Evolutionary conservation across 2,888 invertebrate species (phyloP).

Genomic region (Phortica magna): DNA sequence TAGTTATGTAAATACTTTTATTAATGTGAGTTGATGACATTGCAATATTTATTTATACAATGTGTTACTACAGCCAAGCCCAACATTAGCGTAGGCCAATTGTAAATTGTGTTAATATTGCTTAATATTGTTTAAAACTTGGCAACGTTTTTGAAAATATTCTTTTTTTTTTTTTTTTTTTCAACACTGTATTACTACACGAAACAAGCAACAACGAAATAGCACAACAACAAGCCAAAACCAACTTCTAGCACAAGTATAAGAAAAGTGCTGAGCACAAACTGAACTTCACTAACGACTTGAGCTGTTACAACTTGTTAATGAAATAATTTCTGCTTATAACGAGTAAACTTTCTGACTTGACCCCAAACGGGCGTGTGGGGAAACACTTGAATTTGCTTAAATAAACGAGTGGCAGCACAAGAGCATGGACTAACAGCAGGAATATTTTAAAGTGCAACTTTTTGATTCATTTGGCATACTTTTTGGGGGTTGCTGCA

Average conservation of each 20-base stretch:
- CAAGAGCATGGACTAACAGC: constrained; percentile 33
- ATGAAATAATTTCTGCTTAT: constrained; percentile 64
- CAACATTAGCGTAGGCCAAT: too few relatives aligned
- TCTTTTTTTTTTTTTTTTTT: too few relatives aligned
- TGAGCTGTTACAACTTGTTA: constrained; percentile 53
- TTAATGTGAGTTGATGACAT: too few relatives aligned
- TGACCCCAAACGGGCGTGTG: background rate
- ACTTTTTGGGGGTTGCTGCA: background rate
- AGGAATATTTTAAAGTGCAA: constrained; percentile 51
- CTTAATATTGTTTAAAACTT: too few relatives aligned
- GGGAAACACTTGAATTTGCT: background rate
- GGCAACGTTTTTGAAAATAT: too few relatives aligned
- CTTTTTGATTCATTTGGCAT: constrained; percentile 43
- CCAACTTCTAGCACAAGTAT: background rate
- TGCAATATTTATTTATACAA: too few relatives aligned
- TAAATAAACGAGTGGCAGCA: constrained; percentile 41
- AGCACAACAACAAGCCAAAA: background rate
- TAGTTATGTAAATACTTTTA: background rate
- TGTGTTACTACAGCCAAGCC: too few relatives aligned
- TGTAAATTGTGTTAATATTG: too few relatives aligned
- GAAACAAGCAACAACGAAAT: background rate
- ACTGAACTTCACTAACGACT: constrained; percentile 45
- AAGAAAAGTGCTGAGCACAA: background rate
- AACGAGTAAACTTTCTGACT: constrained; percentile 60
- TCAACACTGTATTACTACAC: background rate